Conservation (phyloP, 1,140 invertebrate species). For the Phortica variegata region DNA sequence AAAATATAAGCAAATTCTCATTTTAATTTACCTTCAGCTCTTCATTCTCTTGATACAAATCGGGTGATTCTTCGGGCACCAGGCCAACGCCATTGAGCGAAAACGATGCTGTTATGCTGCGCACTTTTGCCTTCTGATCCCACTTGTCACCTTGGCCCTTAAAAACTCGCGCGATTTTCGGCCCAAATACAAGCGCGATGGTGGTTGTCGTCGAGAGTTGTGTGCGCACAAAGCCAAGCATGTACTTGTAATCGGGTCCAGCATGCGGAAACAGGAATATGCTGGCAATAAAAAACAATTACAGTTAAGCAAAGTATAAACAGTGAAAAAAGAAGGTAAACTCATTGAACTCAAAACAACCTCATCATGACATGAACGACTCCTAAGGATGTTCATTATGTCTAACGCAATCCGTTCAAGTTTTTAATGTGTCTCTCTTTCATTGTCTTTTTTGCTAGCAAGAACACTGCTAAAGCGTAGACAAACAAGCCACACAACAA, state of each 20-base stretch:
- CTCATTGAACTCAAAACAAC: no score
- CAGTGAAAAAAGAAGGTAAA: no score
- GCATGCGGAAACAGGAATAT: conserved; percentile 80
- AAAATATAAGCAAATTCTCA: neutral
- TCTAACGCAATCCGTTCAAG: no score
- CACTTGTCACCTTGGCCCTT: conserved; percentile 83
- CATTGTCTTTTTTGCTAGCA: neutral
- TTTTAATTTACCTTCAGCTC: conserved; percentile 74
- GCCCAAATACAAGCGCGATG: conserved; percentile 80
- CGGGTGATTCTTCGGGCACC: conserved; percentile 74
- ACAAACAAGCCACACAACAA: neutral
- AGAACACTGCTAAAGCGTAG: neutral
- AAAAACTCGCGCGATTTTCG: conserved; percentile 79
- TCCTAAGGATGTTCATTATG: no score
- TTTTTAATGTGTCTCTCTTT: no score
- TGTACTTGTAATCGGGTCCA: conserved; percentile 85
- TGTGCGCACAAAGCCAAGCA: conserved; percentile 82
- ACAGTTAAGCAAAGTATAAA: neutral
- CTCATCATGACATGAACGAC: no score
- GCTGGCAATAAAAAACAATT: conserved; percentile 14
- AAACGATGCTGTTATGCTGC: conserved; percentile 80
- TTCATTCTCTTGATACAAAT: conserved; percentile 86
- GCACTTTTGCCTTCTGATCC: conserved; percentile 75
- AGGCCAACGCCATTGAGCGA: conserved; percentile 81
- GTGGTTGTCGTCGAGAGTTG: conserved; percentile 85